phyloP scores from a whole-genome alignment of 53 echinoderm and acorn worm species.

The Antedon mediterranea region DNA sequence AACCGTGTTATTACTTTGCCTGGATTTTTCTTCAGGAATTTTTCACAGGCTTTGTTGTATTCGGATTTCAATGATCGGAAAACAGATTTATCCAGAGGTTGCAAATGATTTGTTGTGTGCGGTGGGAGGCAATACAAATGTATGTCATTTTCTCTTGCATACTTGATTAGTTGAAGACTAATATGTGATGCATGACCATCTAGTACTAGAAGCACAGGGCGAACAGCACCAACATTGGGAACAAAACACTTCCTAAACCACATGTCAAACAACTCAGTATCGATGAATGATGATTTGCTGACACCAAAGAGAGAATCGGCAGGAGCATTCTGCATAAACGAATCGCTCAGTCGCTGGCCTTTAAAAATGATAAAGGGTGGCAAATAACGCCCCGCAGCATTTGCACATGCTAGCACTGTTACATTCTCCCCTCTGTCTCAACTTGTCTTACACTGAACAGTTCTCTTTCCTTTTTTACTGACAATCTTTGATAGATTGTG shows the following conservation, averaged over 20 bases:
- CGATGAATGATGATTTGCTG: constrained; percentile 13
- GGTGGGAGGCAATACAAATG: constrained; percentile 38
- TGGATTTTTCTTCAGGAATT: constrained; percentile 28
- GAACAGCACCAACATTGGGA: constrained; percentile 7
- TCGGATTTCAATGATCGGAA: constrained; percentile 24
- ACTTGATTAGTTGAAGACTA: constrained; percentile 8
- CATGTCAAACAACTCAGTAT: constrained; percentile 34
- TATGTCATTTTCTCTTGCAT: constrained; percentile 17
- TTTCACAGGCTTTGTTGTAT: constrained; percentile 28
- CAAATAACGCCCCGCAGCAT: not conserved
- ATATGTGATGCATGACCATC: constrained; percentile 40
- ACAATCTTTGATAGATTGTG: constrained; percentile 16
- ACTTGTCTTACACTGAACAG: constrained; percentile 9
- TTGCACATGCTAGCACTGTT: constrained; percentile 13
- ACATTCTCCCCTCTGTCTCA: constrained; percentile 10
- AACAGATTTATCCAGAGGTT: constrained; percentile 40
- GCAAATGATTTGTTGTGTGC: constrained; percentile 40
- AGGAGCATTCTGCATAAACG: constrained; percentile 24
- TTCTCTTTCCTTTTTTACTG: constrained; percentile 13
- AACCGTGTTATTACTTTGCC: constrained; percentile 16
- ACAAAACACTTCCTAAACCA: constrained; percentile 41
- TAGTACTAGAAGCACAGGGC: constrained; percentile 27
- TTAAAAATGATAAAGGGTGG: constrained; percentile 26
- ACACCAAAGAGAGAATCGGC: constrained; percentile 32
- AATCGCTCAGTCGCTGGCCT: constrained; percentile 15